Evolutionary conservation across 2,797 vertebrate genomes (phyloP), one percentile per base, ranked within the genome.

Genomic region (Choloepus didactylus): DNA sequence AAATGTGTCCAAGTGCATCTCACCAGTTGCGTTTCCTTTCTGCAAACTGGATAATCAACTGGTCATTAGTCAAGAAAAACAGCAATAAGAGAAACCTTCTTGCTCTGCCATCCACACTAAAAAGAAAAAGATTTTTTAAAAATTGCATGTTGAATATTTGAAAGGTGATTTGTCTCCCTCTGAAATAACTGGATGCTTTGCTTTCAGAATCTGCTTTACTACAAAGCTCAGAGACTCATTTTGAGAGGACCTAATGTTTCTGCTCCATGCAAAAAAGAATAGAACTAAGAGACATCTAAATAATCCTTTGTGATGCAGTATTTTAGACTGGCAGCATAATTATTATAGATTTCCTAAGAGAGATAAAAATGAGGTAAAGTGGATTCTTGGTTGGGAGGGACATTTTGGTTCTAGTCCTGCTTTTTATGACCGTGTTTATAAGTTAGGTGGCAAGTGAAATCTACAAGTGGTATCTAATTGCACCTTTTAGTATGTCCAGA

Each of bases 321-420:
- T 86, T 97, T 96, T 89, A 70, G 95, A 89, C 41, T 1, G 44
- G n/a, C 38, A 64, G 66, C 44, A 56, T 73, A 86, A 67, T 89
- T 54, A 70, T 76, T 67, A 44, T 16, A 49, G 70, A 73, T 93
- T 95, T 94, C 81, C 77, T 79, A 91, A 92, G 85, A 83, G 62
- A 91, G 72, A 44, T n/a, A 75, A 62, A 85, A 92, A 60, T 60
- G 18, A 81, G 88, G 44, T 85, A 38, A 79, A 69, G n/a, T 23
- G 27, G 67, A 76, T 87, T 95, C 73, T 60, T 41, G 56, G 59
- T 73, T 84, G 51, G 88, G 81, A 64, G 27, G 16, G 35, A 44
- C 23, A 44, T 29, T 19, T 54, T 60, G 5, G 29, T 87, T 96
- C 38, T 51, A 6, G 54, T n/a, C 4, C 0, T 29, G 16, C 3